phyloP scores from a whole-genome alignment of 2,888 invertebrate species.

The Tyria jacobaeae region DNA sequence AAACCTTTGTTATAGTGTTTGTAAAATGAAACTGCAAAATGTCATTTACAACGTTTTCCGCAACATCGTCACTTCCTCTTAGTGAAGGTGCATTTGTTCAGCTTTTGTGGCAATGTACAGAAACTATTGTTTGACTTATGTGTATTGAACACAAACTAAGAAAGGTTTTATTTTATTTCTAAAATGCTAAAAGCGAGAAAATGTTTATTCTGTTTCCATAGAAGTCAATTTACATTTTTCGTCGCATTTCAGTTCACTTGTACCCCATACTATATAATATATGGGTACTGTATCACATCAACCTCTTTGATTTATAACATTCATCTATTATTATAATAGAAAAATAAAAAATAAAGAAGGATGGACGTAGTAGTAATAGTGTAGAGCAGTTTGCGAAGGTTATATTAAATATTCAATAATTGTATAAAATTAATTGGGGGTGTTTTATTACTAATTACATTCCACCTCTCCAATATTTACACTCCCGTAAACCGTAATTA shows the following conservation, averaged over 20 bases:
- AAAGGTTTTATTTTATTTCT: slow-evolving; percentile 1
- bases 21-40: background rate
- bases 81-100: slow-evolving; percentile 29
- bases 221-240: background rate
- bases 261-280: too few species aligned
- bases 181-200: background rate
- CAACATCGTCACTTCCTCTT: slow-evolving; percentile 1
- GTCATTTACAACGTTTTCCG: background rate
- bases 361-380: too few species aligned
- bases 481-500: too few species aligned
- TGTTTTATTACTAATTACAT: too few species aligned
- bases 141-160: slow-evolving; percentile 11
- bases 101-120: slow-evolving; percentile 24
- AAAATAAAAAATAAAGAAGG: too few species aligned
- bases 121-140: slow-evolving; percentile 28
- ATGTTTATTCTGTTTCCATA: slow-evolving; percentile 2
- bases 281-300: too few species aligned
- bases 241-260: slow-evolving; percentile 17
- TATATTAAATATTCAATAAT: too few species aligned
- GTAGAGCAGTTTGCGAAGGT: too few species aligned
- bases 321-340: too few species aligned
- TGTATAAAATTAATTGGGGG: background rate
- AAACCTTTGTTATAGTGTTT: background rate
- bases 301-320: too few species aligned
- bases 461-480: too few species aligned